These are phyloP conservation scores for Cossypha dichroa DNA, from an alignment of 2,797 vertebrate genomes.

Conservation along the genomic window DNA sequence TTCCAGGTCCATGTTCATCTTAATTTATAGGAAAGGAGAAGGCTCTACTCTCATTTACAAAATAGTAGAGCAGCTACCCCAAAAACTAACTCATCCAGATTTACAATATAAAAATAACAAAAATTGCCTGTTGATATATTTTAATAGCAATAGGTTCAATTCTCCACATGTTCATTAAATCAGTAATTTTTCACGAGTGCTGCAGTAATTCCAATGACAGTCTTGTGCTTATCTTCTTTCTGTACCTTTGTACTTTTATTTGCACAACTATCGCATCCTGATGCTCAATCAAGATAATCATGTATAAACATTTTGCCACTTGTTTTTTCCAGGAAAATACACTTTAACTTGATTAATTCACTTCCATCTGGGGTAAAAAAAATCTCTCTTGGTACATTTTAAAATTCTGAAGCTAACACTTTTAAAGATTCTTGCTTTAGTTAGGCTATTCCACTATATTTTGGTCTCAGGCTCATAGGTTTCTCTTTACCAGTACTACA, in stretches of 20 bases:
- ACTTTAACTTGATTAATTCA: neutral
- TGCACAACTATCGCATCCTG: neutral
- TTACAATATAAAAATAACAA: neutral
- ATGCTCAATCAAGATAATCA: neutral
- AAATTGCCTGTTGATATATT: neutral
- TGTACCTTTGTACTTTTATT: neutral
- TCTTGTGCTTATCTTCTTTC: neutral
- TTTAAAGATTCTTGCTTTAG: neutral
- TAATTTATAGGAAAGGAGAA: neutral
- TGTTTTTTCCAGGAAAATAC: neutral
- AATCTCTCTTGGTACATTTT: neutral
- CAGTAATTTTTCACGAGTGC: neutral
- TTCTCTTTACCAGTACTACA: neutral
- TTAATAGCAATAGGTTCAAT: neutral
- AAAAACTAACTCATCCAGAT: neutral
- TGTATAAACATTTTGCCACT: neutral
- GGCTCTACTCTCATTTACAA: neutral
- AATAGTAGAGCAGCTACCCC: neutral
- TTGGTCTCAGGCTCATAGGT: neutral
- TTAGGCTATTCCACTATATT: neutral
- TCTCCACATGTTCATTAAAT: neutral
- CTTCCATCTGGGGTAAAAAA: neutral
- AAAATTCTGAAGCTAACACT: neutral
- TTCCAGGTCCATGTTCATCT: neutral
- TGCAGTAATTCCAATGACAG: neutral